Percentiles rank a stretch among this genome's conserved stretches.
Conservation (phyloP, 2,797 vertebrate genomes). For the Intellagama lesueurii region DNA sequence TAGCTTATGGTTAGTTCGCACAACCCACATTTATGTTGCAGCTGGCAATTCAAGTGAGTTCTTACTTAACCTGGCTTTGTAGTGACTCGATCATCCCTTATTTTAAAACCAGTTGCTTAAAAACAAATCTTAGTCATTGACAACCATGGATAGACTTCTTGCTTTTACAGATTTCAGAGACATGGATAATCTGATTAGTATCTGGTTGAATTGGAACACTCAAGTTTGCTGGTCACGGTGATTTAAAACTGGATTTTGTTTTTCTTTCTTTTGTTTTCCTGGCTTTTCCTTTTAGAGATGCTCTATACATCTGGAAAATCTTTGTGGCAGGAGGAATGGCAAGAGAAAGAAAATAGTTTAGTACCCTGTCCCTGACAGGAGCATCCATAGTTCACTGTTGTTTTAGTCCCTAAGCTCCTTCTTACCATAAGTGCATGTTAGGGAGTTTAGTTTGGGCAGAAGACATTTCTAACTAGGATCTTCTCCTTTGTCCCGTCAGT, state of each 20-base stretch:
- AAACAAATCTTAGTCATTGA: neutral
- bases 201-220: neutral
- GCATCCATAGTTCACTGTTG: neutral
- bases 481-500: too few species aligned
- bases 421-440: neutral
- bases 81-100: neutral
- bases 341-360: neutral
- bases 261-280: neutral
- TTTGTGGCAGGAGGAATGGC: neutral
- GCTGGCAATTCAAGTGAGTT: neutral
- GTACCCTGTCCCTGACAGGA: neutral
- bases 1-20: neutral
- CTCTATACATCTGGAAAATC: neutral
- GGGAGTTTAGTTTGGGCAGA: neutral
- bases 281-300: neutral
- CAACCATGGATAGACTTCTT: neutral
- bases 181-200: conserved; percentile 15
- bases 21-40: neutral
- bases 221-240: neutral
- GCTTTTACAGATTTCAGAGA: neutral
- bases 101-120: neutral
- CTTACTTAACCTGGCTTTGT: neutral
- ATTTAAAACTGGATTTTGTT: conserved; percentile 3
- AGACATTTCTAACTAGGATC: neutral
- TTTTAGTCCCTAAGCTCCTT: too few species aligned